Evolutionary conservation across 2,888 invertebrate genomes (phyloP).

Genomic region (Parochlus steinenii): DNA sequence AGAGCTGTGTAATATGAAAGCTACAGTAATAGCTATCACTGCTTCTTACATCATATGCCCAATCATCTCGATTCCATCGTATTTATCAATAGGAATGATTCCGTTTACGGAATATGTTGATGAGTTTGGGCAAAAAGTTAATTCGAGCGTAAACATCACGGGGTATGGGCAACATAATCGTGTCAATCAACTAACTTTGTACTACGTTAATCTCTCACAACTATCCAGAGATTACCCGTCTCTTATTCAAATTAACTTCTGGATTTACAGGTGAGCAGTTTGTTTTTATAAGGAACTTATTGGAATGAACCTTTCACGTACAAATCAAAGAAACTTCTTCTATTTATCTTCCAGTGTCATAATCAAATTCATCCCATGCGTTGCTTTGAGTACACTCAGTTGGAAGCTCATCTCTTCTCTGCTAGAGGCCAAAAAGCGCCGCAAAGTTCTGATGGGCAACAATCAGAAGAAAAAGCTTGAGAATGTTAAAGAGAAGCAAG

Average conservation of each 20-base stretch:
- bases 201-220: constrained; percentile 49
- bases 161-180: too few relatives aligned
- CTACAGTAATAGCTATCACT: constrained; percentile 58
- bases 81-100: constrained; percentile 58
- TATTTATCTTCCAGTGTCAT: too few relatives aligned
- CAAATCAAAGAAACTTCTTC: too few relatives aligned
- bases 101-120: constrained; percentile 35
- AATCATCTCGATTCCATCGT: constrained; percentile 67
- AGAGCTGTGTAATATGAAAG: constrained; percentile 64
- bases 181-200: too few relatives aligned
- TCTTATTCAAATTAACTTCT: constrained; percentile 60
- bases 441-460: constrained; percentile 43
- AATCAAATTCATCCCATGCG: constrained; percentile 80
- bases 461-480: constrained; percentile 27
- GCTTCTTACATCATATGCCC: constrained; percentile 70
- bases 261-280: too few relatives aligned
- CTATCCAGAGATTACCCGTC: constrained; percentile 39
- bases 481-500: constrained; percentile 38
- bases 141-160: too few relatives aligned
- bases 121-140: constrained; percentile 33
- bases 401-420: constrained; percentile 60
- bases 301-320: too few relatives aligned
- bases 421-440: constrained; percentile 57
- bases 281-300: too few relatives aligned
- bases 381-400: constrained; percentile 69